phyloP scores from a whole-genome alignment of 2,888 invertebrate genomes.

The Cataglyphis rosenhaueri region DNA sequence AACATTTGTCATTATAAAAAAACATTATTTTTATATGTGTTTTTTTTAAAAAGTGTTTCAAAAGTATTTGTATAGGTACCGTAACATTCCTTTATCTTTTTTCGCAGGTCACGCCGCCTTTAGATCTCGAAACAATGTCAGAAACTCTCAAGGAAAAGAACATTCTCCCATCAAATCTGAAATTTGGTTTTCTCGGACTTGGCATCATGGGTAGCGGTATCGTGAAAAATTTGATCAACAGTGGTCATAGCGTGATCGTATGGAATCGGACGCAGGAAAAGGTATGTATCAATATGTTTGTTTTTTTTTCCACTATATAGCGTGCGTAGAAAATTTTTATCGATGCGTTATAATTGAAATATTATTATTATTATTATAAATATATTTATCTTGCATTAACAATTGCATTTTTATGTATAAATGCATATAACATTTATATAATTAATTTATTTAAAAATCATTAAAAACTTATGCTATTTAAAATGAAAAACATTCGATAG shows the following conservation, averaged over 20 bases:
- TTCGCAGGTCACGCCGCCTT: conserved; percentile 89
- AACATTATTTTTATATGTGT: neutral
- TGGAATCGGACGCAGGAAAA: conserved; percentile 97
- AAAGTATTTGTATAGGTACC: neutral
- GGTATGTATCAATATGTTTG: conserved; percentile 87
- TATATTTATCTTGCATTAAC: neutral
- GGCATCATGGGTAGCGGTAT: conserved; percentile 98
- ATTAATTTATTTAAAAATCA: neutral
- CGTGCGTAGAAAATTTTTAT: neutral
- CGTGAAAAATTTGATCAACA: conserved; percentile 97
- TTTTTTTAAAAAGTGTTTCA: neutral
- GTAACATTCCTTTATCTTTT: conserved; percentile 27
- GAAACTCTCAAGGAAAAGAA: conserved; percentile 93
- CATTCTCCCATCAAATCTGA: conserved; percentile 93
- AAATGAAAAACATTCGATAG: neutral
- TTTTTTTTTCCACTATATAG: neutral
- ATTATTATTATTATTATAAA: conserved; percentile 2
- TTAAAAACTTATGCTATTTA: neutral
- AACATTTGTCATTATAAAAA: neutral
- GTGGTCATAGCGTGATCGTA: conserved; percentile 96
- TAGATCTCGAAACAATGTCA: conserved; percentile 92
- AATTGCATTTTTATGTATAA: neutral
- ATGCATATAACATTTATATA: neutral
- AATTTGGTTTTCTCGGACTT: conserved; percentile 97
- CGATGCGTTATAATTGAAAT: neutral